Conservation (phyloP, 1,140 invertebrate genomes). For the Archegozetes longisetosus region DNA sequence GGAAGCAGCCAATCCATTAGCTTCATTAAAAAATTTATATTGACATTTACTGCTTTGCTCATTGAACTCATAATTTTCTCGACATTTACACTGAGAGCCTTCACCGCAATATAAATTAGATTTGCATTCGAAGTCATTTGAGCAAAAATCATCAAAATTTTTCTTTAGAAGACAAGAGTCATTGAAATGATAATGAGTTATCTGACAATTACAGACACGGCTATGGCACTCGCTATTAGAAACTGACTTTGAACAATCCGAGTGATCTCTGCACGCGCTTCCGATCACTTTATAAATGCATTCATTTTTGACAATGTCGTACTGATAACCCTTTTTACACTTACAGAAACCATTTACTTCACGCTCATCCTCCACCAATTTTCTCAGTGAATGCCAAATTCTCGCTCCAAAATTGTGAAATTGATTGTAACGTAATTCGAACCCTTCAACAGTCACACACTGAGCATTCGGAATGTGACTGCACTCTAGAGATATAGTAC, state of each 20-base stretch:
- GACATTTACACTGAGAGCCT: neutral
- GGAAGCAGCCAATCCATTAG: neutral
- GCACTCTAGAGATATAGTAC: too few species aligned
- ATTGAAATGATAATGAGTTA: neutral
- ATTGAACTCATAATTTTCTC: neutral
- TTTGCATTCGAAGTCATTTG: neutral
- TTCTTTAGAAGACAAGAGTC: neutral
- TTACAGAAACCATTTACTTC: neutral
- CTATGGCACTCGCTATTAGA: neutral
- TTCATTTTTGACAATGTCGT: neutral
- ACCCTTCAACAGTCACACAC: too few species aligned
- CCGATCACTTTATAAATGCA: neutral
- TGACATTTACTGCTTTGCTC: neutral
- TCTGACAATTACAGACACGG: neutral
- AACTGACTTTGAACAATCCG: neutral
- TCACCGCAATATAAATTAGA: neutral
- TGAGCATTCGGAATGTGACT: too few species aligned
- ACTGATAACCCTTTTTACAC: neutral
- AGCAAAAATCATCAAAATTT: neutral
- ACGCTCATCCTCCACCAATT: too few species aligned
- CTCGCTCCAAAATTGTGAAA: too few species aligned
- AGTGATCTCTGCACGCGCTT: neutral
- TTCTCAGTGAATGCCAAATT: too few species aligned
- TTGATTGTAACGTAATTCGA: too few species aligned
- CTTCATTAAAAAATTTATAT: neutral